Evolutionary conservation across 1,140 invertebrate species (phyloP).

Genomic region (Phymorhynchus buccinoides): DNA sequence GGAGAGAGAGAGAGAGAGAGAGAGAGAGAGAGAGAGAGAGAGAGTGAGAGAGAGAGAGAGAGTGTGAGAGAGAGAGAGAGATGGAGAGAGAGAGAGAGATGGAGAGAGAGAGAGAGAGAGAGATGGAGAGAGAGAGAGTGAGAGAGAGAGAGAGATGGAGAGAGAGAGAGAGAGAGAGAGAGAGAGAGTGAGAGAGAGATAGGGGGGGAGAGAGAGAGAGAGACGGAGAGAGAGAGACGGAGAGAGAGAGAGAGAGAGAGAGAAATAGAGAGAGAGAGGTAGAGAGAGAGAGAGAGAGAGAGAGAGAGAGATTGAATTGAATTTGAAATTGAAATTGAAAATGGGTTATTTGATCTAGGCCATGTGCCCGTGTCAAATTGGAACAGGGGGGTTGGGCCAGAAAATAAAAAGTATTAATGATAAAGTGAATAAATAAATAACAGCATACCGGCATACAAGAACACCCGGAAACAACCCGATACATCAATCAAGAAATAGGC

Average conservation of each 20-base stretch:
- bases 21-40: conserved; percentile 23
- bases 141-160: background rate
- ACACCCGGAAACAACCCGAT: no score
- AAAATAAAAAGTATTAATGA: no score
- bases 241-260: background rate
- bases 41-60: conserved; percentile 24
- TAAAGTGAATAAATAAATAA: no score
- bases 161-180: conserved; percentile 12
- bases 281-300: background rate
- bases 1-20: background rate
- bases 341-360: no score
- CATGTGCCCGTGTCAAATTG: no score
- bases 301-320: conserved; percentile 26
- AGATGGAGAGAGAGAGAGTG: background rate
- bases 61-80: conserved; percentile 10
- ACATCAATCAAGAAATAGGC: no score
- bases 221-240: background rate
- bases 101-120: conserved; percentile 18
- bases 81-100: conserved; percentile 12
- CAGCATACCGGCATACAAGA: no score
- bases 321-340: no score
- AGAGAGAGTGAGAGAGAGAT: conserved; percentile 2
- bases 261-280: background rate
- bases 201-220: background rate
- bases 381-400: no score